Percentiles rank a stretch among this genome's conserved stretches.
Evolutionary conservation across 2,797 vertebrate species (phyloP).

Genomic region (Brachyrhaphis roseni): DNA sequence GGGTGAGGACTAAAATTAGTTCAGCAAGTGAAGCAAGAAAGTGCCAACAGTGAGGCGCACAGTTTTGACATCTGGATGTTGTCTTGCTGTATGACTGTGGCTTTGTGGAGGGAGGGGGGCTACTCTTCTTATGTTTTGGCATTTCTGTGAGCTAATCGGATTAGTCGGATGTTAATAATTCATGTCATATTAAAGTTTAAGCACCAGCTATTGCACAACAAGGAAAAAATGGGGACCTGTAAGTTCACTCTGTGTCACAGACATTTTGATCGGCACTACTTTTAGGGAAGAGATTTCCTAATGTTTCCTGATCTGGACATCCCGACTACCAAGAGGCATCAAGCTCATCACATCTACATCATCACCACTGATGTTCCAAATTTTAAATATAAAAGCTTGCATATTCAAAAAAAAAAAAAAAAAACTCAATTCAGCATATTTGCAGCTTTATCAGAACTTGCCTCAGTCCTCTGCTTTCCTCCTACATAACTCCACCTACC

Average conservation of each 20-base stretch:
- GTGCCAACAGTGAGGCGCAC: conserved; percentile 38
- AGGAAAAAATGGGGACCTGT: neutral
- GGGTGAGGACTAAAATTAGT: conserved; percentile 61
- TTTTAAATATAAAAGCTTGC: neutral
- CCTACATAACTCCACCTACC: neutral
- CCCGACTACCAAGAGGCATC: neutral
- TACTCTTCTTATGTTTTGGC: conserved; percentile 7
- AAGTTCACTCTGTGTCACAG: neutral
- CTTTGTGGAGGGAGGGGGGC: neutral
- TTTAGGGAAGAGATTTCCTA: neutral
- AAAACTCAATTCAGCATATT: neutral
- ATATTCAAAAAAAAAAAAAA: neutral
- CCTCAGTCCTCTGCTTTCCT: conserved; percentile 2
- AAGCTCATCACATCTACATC: neutral
- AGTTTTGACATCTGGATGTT: conserved; percentile 41
- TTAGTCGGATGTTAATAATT: conserved; percentile 10
- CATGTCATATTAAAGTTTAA: neutral
- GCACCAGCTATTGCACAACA: neutral
- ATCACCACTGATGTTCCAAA: neutral
- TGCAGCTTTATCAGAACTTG: neutral
- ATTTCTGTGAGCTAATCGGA: conserved; percentile 24
- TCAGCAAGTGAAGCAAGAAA: conserved; percentile 32
- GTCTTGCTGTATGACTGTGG: conserved; percentile 22
- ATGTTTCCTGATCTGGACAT: neutral
- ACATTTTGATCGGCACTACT: neutral